Evolutionary conservation across 1,140 invertebrate genomes (phyloP).

Genomic region (Ostrea denselamellosa): DNA sequence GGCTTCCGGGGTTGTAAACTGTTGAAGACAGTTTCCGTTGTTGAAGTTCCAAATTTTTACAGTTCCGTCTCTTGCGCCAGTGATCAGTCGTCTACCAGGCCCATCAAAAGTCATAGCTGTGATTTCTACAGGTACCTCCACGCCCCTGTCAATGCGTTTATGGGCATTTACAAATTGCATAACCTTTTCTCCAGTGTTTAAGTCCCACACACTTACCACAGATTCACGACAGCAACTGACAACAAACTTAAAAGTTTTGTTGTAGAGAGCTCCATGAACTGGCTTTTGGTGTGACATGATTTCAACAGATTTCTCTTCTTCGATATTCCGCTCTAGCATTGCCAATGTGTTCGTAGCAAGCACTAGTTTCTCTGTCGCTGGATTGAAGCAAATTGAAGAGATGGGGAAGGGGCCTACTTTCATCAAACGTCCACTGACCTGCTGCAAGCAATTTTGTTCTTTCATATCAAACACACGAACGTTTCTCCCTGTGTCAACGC

Average conservation of each 20-base stretch:
- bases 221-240: slow-evolving; percentile 71
- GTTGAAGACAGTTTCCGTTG: slow-evolving; percentile 84
- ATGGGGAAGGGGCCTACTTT: slow-evolving; percentile 62
- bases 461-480: slow-evolving; percentile 81
- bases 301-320: slow-evolving; percentile 65
- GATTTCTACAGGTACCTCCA: slow-evolving; percentile 85
- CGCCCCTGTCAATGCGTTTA: slow-evolving; percentile 59
- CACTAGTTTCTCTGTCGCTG: slow-evolving; percentile 60
- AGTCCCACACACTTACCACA: slow-evolving; percentile 75
- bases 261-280: slow-evolving; percentile 69
- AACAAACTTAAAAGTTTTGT: slow-evolving; percentile 68
- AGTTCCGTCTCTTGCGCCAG: slow-evolving; percentile 85
- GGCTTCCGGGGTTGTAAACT: slow-evolving; percentile 59
- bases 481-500: slow-evolving; percentile 83
- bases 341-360: slow-evolving; percentile 67
- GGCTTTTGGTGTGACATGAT: slow-evolving; percentile 70
- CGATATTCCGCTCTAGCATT: slow-evolving; percentile 67
- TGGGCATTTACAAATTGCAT: slow-evolving; percentile 75
- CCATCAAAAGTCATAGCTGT: slow-evolving; percentile 88
- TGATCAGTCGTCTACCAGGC: slow-evolving; percentile 84
- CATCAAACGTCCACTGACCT: slow-evolving; percentile 65
- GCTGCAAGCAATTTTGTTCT: slow-evolving; percentile 71
- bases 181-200: slow-evolving; percentile 69
- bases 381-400: slow-evolving; percentile 66
- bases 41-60: slow-evolving; percentile 90